phyloP scores from a whole-genome alignment of 37 sponge, comb jelly and placozoan genomes.

The Bolinopsis microptera region DNA sequence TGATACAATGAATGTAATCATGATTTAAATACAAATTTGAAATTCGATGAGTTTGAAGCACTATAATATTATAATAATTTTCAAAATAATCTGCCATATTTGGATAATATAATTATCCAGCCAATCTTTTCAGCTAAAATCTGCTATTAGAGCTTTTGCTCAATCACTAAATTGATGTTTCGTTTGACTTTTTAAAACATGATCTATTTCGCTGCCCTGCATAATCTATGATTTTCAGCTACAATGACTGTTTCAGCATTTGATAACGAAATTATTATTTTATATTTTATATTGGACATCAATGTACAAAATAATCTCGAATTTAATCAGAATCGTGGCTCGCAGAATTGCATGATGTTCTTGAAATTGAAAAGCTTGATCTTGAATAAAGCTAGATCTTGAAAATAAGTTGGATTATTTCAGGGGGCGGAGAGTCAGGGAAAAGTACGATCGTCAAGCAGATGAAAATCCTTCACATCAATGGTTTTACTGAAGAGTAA shows the following conservation, averaged over 20 bases:
- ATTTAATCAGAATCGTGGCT: too few relatives aligned
- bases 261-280: background rate
- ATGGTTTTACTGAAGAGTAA: constrained; percentile 71
- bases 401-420: background rate
- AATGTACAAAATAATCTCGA: background rate
- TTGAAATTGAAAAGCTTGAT: too few relatives aligned
- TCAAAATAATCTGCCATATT: too few relatives aligned
- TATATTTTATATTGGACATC: background rate
- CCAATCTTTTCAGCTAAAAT: background rate
- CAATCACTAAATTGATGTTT: background rate
- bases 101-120: too few relatives aligned
- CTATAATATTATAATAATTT: too few relatives aligned
- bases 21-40: too few relatives aligned
- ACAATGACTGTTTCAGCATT: background rate
- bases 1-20: too few relatives aligned
- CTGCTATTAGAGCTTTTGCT: background rate
- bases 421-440: constrained; percentile 97
- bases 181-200: background rate
- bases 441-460: constrained; percentile 97
- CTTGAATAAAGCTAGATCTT: too few relatives aligned
- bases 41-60: too few relatives aligned
- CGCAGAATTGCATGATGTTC: too few relatives aligned
- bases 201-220: background rate
- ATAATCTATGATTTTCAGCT: background rate
- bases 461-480: constrained; percentile 87